Evolutionary conservation across 2,888 invertebrate genomes (phyloP).

Genomic region (Nomada goodeniana): DNA sequence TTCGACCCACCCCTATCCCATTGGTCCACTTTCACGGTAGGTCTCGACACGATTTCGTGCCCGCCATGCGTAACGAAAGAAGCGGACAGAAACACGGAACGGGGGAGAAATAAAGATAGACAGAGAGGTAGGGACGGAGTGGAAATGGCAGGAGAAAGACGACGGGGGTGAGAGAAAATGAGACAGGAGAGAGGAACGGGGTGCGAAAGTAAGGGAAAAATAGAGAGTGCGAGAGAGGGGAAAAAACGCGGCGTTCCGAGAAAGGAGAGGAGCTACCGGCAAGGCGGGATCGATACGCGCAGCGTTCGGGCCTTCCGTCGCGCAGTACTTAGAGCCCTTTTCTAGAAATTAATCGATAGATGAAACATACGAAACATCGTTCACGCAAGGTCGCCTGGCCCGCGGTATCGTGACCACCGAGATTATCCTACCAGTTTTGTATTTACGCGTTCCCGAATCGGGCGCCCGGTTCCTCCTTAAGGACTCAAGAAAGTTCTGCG

Average conservation of each 20-base stretch:
- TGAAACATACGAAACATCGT: conserved; percentile 46
- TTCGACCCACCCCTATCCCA: conserved; percentile 64
- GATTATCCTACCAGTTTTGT: neutral
- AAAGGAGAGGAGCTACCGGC: conserved; percentile 52
- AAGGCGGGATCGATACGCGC: conserved; percentile 68
- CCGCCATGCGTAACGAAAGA: conserved; percentile 69
- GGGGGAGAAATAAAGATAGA: conserved; percentile 1
- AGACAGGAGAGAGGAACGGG: conserved; percentile 3
- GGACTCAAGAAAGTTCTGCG: neutral
- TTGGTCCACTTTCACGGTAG: conserved; percentile 73
- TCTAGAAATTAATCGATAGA: conserved; percentile 66
- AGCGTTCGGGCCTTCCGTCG: conserved; percentile 67
- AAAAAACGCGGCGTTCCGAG: conserved; percentile 51
- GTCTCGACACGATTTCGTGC: conserved; percentile 73
- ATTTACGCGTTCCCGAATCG: neutral
- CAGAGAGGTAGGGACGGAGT: conserved; percentile 19
- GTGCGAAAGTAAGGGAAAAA: neutral
- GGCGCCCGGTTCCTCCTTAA: neutral
- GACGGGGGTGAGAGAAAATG: conserved; percentile 21
- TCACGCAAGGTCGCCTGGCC: conserved; percentile 8
- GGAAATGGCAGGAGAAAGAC: neutral
- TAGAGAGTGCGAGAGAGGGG: conserved; percentile 14
- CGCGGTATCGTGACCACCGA: too few relatives aligned
- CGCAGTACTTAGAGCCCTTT: conserved; percentile 63
- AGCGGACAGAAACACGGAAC: conserved; percentile 22